These are phyloP conservation scores for Drosophila cracens DNA, from an alignment of 2,888 invertebrate species.

Conservation along the genomic window DNA sequence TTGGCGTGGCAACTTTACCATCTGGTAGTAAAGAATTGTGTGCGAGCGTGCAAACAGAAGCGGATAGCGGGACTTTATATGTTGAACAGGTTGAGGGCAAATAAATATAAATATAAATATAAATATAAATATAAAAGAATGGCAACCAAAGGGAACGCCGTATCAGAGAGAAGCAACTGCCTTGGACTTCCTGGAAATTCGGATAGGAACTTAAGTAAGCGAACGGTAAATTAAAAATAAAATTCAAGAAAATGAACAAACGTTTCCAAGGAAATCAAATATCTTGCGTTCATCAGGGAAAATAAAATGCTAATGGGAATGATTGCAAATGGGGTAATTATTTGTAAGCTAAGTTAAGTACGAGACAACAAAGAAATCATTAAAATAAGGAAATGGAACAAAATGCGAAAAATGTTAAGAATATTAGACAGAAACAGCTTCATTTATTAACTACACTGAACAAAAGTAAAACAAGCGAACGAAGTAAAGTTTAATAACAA, in stretches of 20 bases:
- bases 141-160: background rate
- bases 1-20: constrained; percentile 57
- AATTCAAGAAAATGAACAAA: background rate
- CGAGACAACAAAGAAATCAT: background rate
- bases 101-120: background rate
- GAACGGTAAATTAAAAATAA: background rate
- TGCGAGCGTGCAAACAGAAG: constrained; percentile 1
- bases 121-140: background rate
- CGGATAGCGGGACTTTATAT: constrained; percentile 1
- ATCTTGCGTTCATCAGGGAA: background rate
- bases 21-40: constrained; percentile 22
- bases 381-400: background rate
- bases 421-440: background rate
- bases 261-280: background rate
- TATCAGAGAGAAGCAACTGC: background rate
- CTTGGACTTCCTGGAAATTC: background rate
- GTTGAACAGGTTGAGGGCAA: background rate
- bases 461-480: background rate
- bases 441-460: background rate
- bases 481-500: background rate
- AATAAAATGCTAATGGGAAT: background rate
- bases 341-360: background rate
- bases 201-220: background rate
- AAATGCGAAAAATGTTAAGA: background rate
- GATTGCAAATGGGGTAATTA: background rate